Evolutionary conservation across 2,888 invertebrate species (phyloP).

Genomic region (Agrochola lota): DNA sequence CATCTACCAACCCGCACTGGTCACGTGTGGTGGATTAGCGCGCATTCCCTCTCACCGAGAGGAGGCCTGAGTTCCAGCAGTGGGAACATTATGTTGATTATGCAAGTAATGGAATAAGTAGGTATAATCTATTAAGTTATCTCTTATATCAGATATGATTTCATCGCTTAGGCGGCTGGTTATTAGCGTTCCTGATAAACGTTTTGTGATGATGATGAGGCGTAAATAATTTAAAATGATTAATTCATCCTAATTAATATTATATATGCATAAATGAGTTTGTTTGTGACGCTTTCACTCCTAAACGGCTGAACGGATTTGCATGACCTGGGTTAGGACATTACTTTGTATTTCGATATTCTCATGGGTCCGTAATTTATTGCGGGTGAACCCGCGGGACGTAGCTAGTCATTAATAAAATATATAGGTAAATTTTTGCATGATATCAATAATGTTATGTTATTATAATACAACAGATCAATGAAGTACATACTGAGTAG

Average conservation of each 20-base stretch:
- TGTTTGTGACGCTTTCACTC: too few species aligned
- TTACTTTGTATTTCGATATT: too few species aligned
- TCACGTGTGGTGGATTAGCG: too few species aligned
- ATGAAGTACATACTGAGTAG: not conserved
- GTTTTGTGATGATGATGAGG: conserved; percentile 15
- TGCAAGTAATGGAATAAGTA: not conserved
- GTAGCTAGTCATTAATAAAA: not conserved
- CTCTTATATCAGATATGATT: not conserved
- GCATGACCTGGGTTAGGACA: too few species aligned
- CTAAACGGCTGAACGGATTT: too few species aligned
- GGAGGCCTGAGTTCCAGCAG: too few species aligned
- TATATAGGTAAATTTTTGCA: not conserved
- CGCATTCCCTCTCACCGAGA: too few species aligned
- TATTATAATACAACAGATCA: not conserved
- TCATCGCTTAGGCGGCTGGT: not conserved
- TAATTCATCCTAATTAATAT: not conserved
- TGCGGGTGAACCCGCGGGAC: too few species aligned
- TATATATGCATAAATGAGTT: too few species aligned
- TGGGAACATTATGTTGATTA: not conserved
- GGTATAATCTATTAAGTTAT: not conserved
- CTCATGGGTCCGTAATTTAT: too few species aligned
- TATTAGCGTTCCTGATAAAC: conserved; percentile 14
- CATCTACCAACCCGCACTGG: too few species aligned
- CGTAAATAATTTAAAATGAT: not conserved
- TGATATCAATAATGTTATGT: conserved; percentile 2